Evolutionary conservation across 2,113 vertebrate genomes (phyloP).

Genomic region (Capreolus pygargus): DNA sequence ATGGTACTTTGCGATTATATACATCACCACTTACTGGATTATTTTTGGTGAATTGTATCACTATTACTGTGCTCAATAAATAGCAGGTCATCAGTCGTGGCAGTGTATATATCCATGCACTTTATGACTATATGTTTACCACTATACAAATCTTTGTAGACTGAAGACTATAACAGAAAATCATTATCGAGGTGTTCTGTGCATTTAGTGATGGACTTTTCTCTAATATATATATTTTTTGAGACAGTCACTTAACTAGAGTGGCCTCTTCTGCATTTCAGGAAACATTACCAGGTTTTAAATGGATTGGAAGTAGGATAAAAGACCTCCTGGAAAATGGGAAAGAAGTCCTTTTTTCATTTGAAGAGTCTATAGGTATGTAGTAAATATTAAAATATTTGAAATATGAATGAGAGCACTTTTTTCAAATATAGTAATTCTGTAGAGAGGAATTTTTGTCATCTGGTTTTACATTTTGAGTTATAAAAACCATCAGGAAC

Average conservation of each 20-base stretch:
- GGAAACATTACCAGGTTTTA: slow-evolving; percentile 98
- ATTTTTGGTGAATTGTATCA: slow-evolving; percentile 25
- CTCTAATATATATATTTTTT: background rate
- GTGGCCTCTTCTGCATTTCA: slow-evolving; percentile 73
- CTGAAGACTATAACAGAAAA: background rate
- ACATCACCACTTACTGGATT: background rate
- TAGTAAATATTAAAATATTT: slow-evolving; percentile 55
- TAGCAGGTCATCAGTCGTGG: background rate
- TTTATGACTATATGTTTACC: background rate
- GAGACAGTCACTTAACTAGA: background rate
- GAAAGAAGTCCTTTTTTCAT: slow-evolving; percentile 92
- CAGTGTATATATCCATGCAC: background rate
- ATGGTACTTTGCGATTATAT: background rate
- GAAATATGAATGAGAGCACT: slow-evolving; percentile 16
- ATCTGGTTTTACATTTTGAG: slow-evolving; percentile 33
- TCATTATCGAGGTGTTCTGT: background rate
- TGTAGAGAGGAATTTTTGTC: background rate
- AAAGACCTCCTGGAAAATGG: slow-evolving; percentile 87
- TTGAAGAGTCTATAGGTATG: slow-evolving; percentile 97
- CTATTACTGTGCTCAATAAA: background rate
- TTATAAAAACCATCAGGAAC: slow-evolving; percentile 17
- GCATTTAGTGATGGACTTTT: background rate
- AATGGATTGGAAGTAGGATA: slow-evolving; percentile 95
- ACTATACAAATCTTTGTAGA: background rate
- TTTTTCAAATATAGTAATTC: slow-evolving; percentile 14